Evolutionary conservation across 2,113 vertebrate species (phyloP), one percentile per base, ranked within the genome.

Genomic region (Hydrochoerus hydrochaeris): DNA sequence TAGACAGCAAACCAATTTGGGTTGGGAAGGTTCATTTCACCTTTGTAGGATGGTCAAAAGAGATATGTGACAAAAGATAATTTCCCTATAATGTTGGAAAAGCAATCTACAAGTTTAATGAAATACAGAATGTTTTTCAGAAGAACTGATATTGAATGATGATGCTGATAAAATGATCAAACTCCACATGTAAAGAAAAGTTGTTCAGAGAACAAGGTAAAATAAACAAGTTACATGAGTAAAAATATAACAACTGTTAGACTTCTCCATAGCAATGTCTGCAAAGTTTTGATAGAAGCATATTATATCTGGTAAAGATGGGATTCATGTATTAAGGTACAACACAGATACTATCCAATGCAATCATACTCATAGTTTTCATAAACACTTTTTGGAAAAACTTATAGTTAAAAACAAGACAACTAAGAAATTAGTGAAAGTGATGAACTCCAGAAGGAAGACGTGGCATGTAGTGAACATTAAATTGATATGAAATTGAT

Each of bases 301-400:
- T 49, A 87, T 69, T 49, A 85, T 24, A n/a, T 65, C 44, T 46
- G 49, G 38, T 44, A 77, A 73, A 71, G 19, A 93, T 52, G 91
- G 30, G 46, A 69, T 35, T 32, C 38, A 41, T 3, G 54, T 44
- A 86, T 77, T 38, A 93, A 75, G 65, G 28, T 65, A 86, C 67
- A 77, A 95, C 41, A 83, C 30, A 95, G 12, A 22, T 80, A 26
- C 46, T 57, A 65, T 91, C 52, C 65, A 73, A 49, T 30, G 57
- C 63, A 35, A 81, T 41, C 84, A n/a, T 4, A 63, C 62, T 78
- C 6, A 62, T 54, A 32, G 41, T 58, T 84, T 88, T 73, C 10
- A n/a, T n/a, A 46, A 80, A 44, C 77, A 91, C 77, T 86, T 73
- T 85, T 81, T 83, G 9, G 35, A 60, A 65, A 92, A 94, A n/a